phyloP scores from a whole-genome alignment of 2,888 invertebrate species.

The Crocallis elinguaria region DNA sequence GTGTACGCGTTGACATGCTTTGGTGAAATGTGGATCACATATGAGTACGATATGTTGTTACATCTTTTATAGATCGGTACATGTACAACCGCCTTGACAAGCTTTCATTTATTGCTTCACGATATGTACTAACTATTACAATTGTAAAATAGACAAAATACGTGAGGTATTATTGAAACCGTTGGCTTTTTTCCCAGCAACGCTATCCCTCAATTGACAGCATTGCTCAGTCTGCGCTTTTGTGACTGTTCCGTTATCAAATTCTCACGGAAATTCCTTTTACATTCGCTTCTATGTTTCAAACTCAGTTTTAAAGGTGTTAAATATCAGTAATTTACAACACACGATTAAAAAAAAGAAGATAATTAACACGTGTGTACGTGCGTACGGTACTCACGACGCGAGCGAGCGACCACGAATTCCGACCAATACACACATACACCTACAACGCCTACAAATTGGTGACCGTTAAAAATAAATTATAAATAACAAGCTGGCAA shows the following conservation, averaged over 20 bases:
- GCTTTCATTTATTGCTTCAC: neutral
- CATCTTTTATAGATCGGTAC: neutral
- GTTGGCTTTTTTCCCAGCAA: neutral
- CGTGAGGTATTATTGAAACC: neutral
- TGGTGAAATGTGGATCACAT: conserved; percentile 32
- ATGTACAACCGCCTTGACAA: neutral
- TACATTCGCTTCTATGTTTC: conserved; percentile 6
- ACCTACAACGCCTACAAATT: conserved; percentile 73
- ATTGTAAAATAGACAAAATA: neutral
- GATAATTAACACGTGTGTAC: conserved; percentile 49
- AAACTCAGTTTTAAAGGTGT: conserved; percentile 23
- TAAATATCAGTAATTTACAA: conserved; percentile 39
- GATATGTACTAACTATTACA: neutral
- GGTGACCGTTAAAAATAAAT: conserved; percentile 83
- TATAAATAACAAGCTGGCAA: conserved; percentile 81
- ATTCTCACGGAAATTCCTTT: conserved; percentile 9
- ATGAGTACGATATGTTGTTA: conserved; percentile 7
- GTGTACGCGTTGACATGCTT: conserved; percentile 64
- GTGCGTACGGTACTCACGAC: conserved; percentile 48
- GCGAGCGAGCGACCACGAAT: conserved; percentile 47
- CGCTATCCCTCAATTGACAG: neutral
- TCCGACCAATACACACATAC: conserved; percentile 47
- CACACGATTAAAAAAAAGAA: conserved; percentile 39
- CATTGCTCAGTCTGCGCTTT: neutral
- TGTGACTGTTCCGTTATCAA: neutral